A percentile compares a stretch with the other conserved stretches of the same genome.
phyloP scores from a whole-genome alignment of 2,797 vertebrate genomes.

The Silurus lanzhouensis region DNA sequence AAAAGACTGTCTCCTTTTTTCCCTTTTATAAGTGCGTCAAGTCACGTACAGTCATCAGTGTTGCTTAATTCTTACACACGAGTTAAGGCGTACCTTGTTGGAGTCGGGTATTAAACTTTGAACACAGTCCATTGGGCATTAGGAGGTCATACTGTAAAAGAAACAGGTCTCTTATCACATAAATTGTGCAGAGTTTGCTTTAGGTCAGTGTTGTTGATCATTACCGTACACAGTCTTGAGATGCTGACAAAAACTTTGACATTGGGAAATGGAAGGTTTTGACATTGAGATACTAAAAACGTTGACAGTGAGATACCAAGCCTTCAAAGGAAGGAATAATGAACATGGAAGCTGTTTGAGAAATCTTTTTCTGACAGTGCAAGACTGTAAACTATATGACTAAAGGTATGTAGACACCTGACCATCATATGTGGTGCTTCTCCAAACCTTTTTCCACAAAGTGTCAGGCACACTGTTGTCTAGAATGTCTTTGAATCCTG shows the following conservation, averaged over 20 bases:
- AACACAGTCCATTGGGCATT: not conserved
- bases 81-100: slow-evolving; percentile 6
- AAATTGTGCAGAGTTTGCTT: not conserved
- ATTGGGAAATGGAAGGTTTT: no score
- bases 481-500: not conserved
- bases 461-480: not conserved
- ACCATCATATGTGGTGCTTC: not conserved
- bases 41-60: not conserved
- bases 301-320: not conserved
- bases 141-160: not conserved
- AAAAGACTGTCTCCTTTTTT: slow-evolving; percentile 4
- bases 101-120: not conserved
- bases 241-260: no score
- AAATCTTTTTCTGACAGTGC: not conserved
- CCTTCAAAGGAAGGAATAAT: not conserved
- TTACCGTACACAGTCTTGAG: not conserved
- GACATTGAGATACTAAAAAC: not conserved
- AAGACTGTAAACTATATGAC: not conserved
- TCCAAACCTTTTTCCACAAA: not conserved
- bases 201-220: not conserved
- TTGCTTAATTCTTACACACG: slow-evolving; percentile 28
- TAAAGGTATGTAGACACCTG: not conserved
- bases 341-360: not conserved
- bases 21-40: not conserved
- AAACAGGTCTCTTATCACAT: not conserved